Percentiles rank a stretch among this genome's conserved stretches.
phyloP scores from a whole-genome alignment of 2,888 invertebrate genomes.

The Aphrophora alni region DNA sequence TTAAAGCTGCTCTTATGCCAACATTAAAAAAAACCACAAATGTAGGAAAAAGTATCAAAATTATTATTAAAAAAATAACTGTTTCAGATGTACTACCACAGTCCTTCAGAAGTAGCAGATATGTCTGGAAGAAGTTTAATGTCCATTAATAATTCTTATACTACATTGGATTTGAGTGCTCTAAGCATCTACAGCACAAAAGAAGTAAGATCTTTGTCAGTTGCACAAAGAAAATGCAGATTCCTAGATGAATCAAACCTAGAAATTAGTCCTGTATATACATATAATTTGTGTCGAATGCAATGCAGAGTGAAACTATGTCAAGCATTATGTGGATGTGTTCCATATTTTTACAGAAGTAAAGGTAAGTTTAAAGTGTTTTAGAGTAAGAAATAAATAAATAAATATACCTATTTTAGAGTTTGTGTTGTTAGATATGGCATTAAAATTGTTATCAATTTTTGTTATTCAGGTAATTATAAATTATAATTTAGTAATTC shows the following conservation, averaged over 20 bases:
- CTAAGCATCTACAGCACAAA: constrained; percentile 65
- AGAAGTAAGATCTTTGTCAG: constrained; percentile 57
- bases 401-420: no score
- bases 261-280: constrained; percentile 54
- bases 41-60: no score
- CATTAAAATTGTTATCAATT: no score
- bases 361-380: constrained; percentile 13
- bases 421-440: no score
- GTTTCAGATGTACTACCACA: constrained; percentile 72
- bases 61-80: no score
- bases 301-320: constrained; percentile 56
- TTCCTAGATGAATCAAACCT: constrained; percentile 53
- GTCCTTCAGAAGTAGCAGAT: constrained; percentile 72
- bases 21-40: no score
- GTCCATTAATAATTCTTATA: constrained; percentile 58
- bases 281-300: constrained; percentile 56
- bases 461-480: no score
- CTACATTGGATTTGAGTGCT: constrained; percentile 67
- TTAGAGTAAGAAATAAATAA: no score
- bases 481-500: no score
- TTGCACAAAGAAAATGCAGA: constrained; percentile 55
- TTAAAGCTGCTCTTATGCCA: no score
- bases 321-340: constrained; percentile 55
- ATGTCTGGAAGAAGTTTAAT: constrained; percentile 61
- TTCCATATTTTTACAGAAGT: constrained; percentile 56